phyloP scores from a whole-genome alignment of 2,113 vertebrate species.

The Alouatta palliata region DNA sequence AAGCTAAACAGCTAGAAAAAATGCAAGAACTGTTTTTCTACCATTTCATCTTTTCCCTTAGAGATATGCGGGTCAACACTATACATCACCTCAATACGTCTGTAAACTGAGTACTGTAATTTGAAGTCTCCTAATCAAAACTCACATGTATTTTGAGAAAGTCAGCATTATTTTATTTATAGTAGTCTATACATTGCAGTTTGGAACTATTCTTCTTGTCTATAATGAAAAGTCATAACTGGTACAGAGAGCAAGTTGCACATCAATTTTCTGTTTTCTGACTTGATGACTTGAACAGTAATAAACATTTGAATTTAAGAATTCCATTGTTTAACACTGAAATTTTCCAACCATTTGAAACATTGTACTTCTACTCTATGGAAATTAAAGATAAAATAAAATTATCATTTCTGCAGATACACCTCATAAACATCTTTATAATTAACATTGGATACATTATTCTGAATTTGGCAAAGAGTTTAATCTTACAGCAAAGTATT shows the following conservation, averaged over 20 bases:
- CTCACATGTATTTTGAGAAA: neutral
- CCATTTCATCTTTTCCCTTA: neutral
- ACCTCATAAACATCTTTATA: neutral
- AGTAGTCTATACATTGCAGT: neutral
- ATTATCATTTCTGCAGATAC: neutral
- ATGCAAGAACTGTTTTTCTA: neutral
- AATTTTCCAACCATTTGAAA: neutral
- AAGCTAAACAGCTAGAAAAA: neutral
- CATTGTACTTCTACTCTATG: neutral
- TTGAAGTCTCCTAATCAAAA: neutral
- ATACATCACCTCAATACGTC: neutral
- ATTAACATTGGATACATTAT: neutral
- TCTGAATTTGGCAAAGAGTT: neutral
- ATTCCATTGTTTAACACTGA: neutral
- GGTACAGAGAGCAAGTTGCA: neutral
- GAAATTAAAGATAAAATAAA: neutral
- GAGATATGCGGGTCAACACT: neutral
- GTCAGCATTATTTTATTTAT: neutral
- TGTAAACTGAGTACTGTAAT: neutral
- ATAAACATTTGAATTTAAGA: neutral
- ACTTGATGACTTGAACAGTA: neutral
- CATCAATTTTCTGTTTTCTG: neutral
- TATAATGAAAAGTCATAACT: neutral
- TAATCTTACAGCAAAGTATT: neutral
- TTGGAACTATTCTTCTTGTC: neutral